Conservation (phyloP, 2,888 invertebrate species). For the Adela reaumurella region DNA sequence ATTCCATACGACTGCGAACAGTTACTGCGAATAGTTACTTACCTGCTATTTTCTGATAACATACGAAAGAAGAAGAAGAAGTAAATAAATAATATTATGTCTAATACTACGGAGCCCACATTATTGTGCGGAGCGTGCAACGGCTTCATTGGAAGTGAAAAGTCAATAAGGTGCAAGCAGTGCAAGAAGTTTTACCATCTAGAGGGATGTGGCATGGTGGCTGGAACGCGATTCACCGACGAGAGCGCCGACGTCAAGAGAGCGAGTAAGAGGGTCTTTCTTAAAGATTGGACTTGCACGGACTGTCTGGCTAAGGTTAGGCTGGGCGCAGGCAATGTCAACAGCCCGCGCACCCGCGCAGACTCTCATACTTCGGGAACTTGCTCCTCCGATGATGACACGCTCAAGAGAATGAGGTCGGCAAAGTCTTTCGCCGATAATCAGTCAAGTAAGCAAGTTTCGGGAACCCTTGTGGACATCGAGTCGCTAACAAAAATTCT, state of each 20-base stretch:
- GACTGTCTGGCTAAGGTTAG: not conserved
- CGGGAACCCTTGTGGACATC: not conserved
- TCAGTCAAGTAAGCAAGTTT: not conserved
- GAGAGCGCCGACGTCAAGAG: not conserved
- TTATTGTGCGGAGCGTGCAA: not conserved
- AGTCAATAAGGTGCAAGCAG: not conserved
- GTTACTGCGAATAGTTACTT: too few relatives aligned
- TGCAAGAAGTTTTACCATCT: not conserved
- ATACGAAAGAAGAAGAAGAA: too few relatives aligned
- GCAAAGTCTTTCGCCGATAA: not conserved
- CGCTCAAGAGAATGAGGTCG: not conserved
- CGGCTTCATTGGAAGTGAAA: not conserved
- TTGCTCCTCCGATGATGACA: not conserved
- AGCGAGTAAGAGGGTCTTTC: not conserved
- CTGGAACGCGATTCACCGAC: not conserved
- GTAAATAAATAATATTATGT: too few relatives aligned
- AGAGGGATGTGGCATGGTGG: not conserved
- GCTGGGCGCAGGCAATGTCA: not conserved
- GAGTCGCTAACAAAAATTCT: not conserved
- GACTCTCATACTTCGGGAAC: not conserved
- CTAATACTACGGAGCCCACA: not conserved
- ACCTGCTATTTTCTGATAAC: too few relatives aligned
- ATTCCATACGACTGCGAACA: too few relatives aligned
- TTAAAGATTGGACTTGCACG: not conserved
- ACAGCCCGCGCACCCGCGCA: not conserved